Conservation (phyloP, 2,888 invertebrate species). For the Callyntrura guangdongensis region DNA sequence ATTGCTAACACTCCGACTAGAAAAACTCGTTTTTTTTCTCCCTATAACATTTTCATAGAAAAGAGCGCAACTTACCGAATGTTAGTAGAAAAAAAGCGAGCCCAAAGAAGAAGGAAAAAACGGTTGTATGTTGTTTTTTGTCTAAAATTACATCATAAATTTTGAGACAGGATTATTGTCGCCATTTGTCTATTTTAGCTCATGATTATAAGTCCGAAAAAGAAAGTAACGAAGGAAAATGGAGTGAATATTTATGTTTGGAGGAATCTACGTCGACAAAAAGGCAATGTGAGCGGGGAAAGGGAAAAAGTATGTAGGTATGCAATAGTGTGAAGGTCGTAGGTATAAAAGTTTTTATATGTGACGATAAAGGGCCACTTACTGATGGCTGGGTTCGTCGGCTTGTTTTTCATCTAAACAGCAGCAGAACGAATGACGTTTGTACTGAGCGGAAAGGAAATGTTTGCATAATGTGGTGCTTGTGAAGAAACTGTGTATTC, state of each 20-base stretch:
- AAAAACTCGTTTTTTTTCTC: constrained; percentile 36
- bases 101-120: constrained; percentile 22
- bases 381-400: background rate
- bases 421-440: constrained; percentile 11
- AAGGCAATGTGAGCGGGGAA: constrained; percentile 28
- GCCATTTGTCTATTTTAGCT: constrained; percentile 79
- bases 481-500: background rate
- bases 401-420: constrained; percentile 19
- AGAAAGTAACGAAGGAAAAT: constrained; percentile 54
- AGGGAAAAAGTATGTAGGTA: constrained; percentile 40
- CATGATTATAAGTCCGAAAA: constrained; percentile 70
- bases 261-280: constrained; percentile 27
- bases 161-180: constrained; percentile 79
- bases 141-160: constrained; percentile 82
- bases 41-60: constrained; percentile 6
- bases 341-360: background rate
- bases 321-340: background rate
- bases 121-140: constrained; percentile 54
- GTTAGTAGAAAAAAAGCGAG: background rate
- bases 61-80: background rate
- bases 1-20: constrained; percentile 15
- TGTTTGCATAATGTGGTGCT: constrained; percentile 38
- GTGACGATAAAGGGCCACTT: background rate
- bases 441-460: background rate
- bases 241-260: constrained; percentile 49